Base-by-base conservation (phyloP, 2,888 invertebrate genomes). In the Nymphalis urticae region DNA sequence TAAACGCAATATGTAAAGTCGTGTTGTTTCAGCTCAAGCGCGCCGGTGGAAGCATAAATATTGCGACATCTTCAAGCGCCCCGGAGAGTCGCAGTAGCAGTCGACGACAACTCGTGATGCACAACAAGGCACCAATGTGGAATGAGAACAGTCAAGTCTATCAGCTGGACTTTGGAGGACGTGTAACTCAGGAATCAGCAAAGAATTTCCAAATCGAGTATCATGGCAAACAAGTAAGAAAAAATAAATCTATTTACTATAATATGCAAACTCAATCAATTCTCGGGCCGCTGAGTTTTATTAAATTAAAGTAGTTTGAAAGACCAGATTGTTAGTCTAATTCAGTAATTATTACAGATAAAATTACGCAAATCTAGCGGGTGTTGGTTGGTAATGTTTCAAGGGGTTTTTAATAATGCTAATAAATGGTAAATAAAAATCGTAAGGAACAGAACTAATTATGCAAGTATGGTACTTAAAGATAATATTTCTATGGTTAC, bases 191-290 rank as follows among this genome's bases (percentile, higher is more conserved):
- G 89, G 99, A 99, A 88, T 99, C 98, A 56, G 99, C 99, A 19
- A 99, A 99, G 91, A 99, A 99, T 93, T 99, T 99, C 88, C 99
- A 99, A 93, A 99, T 99, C 69, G 99, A 99, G 89, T 98, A 97
- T 86, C 95, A 97, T 77, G 98, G 97, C 74, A 98, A 98, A 91
- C 98, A 99, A 95, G 98, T 98, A 79, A 32, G 56, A 9, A n/a
- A 16, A 24, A 47, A 19, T 60, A 51, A 21, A 21, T 51, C 50
- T 50, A 50, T n/a, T 19, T 19, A 17, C 42, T 42, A 42, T 10
- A 42, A 42, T 42, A 42, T 42, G 10, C 42, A 42, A 13, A 42
- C 42, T 42, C 3, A 2, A 13, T 42, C 13, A 42, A 13, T 42
- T 4, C 13, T 42, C 13, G 13, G 13, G 42, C 42, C 4, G 42